Evolutionary conservation across 2,888 invertebrate species (phyloP).

Genomic region (Nemotelus pantherinus): DNA sequence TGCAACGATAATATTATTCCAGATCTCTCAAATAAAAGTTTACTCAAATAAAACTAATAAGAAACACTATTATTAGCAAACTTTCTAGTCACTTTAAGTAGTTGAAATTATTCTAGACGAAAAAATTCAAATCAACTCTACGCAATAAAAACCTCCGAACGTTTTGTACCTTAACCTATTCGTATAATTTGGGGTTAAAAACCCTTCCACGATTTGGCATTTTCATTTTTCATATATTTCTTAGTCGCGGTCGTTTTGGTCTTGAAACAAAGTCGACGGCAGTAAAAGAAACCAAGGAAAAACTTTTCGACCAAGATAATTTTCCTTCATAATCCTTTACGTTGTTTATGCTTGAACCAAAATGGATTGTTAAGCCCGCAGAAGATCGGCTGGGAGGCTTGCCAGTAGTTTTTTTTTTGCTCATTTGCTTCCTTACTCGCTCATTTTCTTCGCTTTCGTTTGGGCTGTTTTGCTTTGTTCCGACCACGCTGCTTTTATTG

Average conservation of each 20-base stretch:
- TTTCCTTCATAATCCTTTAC: conserved; percentile 30
- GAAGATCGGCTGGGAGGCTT: conserved; percentile 2
- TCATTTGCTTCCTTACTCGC: not conserved
- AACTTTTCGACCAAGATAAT: conserved; percentile 27
- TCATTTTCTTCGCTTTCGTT: not conserved
- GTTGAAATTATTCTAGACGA: no score
- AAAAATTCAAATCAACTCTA: no score
- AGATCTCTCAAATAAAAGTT: no score
- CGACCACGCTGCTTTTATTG: not conserved
- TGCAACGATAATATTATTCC: no score
- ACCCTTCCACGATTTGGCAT: not conserved
- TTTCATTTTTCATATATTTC: not conserved
- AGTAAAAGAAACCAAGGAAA: conserved; percentile 3
- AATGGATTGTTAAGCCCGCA: conserved; percentile 24
- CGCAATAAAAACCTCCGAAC: no score
- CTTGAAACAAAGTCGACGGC: not conserved
- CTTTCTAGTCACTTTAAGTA: no score
- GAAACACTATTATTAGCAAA: no score
- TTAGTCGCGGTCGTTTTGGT: not conserved
- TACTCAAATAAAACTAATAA: no score
- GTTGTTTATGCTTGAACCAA: conserved; percentile 27
- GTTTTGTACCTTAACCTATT: no score
- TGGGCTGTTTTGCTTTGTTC: not conserved
- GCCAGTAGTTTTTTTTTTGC: conserved; percentile 4
- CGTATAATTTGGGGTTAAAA: not conserved